Evolutionary conservation across 2,113 vertebrate species (phyloP).

Genomic region (Cololabis saira): DNA sequence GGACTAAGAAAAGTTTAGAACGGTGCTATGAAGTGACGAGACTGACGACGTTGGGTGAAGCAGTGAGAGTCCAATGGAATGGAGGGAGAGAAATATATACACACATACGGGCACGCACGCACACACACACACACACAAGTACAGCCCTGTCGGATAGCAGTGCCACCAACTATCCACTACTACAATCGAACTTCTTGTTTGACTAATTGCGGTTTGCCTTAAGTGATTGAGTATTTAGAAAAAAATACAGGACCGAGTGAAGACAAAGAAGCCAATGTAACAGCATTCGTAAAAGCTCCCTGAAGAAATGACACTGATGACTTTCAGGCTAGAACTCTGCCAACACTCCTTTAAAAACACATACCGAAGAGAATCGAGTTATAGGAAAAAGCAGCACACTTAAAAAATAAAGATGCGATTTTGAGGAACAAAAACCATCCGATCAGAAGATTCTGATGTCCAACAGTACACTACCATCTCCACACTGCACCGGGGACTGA

Average conservation of each 20-base stretch:
- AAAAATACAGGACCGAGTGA: slow-evolving; percentile 41
- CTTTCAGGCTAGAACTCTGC: slow-evolving; percentile 62
- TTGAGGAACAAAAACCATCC: slow-evolving; percentile 51
- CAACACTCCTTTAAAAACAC: slow-evolving; percentile 58
- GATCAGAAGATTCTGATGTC: slow-evolving; percentile 42
- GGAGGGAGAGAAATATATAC: slow-evolving; percentile 2
- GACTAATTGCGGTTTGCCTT: slow-evolving; percentile 45
- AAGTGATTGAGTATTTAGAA: slow-evolving; percentile 48
- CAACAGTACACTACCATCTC: slow-evolving; percentile 47
- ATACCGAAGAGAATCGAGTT: slow-evolving; percentile 47
- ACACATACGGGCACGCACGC: not conserved
- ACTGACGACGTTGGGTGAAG: slow-evolving; percentile 37
- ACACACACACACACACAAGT: not conserved
- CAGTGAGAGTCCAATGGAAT: slow-evolving; percentile 62
- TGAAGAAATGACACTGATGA: slow-evolving; percentile 73
- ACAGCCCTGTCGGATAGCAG: slow-evolving; percentile 64
- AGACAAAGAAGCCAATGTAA: slow-evolving; percentile 53
- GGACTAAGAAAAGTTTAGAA: slow-evolving; percentile 49
- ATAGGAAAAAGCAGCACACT: slow-evolving; percentile 70
- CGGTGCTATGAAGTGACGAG: slow-evolving; percentile 50
- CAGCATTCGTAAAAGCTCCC: slow-evolving; percentile 77
- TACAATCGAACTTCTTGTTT: slow-evolving; percentile 65
- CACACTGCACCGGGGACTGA: slow-evolving; percentile 48
- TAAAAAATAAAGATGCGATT: slow-evolving; percentile 35
- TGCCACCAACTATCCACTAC: slow-evolving; percentile 52